A percentile compares a stretch with the other conserved stretches of the same genome.
Conservation (phyloP, 1,140 invertebrate genomes). For the Phortica variegata region DNA sequence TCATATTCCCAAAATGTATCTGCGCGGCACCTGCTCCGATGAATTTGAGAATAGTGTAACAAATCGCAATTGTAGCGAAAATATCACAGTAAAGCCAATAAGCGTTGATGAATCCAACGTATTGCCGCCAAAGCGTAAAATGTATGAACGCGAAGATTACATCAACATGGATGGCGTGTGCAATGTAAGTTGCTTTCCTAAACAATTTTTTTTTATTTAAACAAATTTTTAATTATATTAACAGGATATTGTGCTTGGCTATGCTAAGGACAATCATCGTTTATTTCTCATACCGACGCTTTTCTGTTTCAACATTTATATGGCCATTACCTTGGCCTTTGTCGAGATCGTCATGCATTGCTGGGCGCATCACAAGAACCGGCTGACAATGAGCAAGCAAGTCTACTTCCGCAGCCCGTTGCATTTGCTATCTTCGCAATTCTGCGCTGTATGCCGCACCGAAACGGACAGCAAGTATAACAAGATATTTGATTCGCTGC, state of each 20-base stretch:
- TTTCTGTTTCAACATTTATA: conserved; percentile 51
- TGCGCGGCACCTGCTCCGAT: conserved; percentile 35
- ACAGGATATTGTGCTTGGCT: conserved; percentile 54
- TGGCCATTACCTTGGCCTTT: conserved; percentile 33
- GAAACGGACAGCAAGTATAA: conserved; percentile 58
- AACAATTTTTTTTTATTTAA: not conserved
- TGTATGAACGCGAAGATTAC: conserved; percentile 41
- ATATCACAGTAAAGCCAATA: conserved; percentile 30
- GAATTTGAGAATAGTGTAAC: conserved; percentile 36
- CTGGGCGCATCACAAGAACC: conserved; percentile 63
- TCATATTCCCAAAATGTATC: conserved; percentile 38
- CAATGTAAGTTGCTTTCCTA: conserved; percentile 27
- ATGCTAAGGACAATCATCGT: conserved; percentile 31
- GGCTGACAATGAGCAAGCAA: conserved; percentile 56
- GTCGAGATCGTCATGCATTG: conserved; percentile 59
- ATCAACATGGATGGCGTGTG: conserved; percentile 48
- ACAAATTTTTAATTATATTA: not conserved
- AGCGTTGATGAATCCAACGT: not conserved
- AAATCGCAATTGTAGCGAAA: conserved; percentile 23
- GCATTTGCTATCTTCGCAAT: conserved; percentile 61
- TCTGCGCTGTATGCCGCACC: conserved; percentile 62
- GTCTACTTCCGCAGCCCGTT: conserved; percentile 63
- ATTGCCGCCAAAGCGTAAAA: conserved; percentile 1
- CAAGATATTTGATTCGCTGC: conserved; percentile 39
- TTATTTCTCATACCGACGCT: conserved; percentile 56